Base-by-base conservation (phyloP, 2,113 vertebrate genomes). In the Cryptotis parvus region DNA sequence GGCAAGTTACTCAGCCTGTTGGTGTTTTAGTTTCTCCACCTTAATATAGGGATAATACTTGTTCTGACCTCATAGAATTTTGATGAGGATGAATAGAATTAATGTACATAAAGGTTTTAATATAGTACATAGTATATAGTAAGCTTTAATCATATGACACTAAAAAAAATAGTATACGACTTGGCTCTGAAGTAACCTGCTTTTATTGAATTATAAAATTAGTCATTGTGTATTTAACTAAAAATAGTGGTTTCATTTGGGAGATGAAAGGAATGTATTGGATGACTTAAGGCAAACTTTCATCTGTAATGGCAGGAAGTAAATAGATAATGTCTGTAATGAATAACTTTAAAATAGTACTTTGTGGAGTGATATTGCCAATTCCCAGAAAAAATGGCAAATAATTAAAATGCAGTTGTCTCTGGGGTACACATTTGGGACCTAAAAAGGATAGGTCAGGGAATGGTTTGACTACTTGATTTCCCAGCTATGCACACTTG, bases 321-420 rank as follows among this genome's bases (percentile, higher is more conserved):
- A 90, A 92, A 88, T 29, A 95, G 77, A 90, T 84, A 95, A 94
- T 87, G 65, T 73, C 88, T 94, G 61, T 58, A 86, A 95, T 95
- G 90, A 90, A 94, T 92, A 91, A 89, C 58, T 91, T 88, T 83
- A 94, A 89, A 95, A 87, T 27, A 86, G 79, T 35, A 55, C 52
- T 72, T 39, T 37, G 65, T 41, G 20, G 66, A 90, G 33, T 83
- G 39, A 37, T 61, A 86, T 14, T 27, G 79, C 83, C 75, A 83
- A 77, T 95, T 96, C 92, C 72, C 84, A 72, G 75, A 73, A 90
- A 83, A 90, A 94, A 88, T 37, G 61, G 26, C 58, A 73, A 90
- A 93, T n/a, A 90, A 83, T 81, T 76, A 66, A 87, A 90, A 77
- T 20, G 39, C 39, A 61, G 52, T 85, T 87, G 70, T 81, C 74